Evolutionary conservation across 2,888 invertebrate genomes (phyloP).

Genomic region (Clanis bilineata): DNA sequence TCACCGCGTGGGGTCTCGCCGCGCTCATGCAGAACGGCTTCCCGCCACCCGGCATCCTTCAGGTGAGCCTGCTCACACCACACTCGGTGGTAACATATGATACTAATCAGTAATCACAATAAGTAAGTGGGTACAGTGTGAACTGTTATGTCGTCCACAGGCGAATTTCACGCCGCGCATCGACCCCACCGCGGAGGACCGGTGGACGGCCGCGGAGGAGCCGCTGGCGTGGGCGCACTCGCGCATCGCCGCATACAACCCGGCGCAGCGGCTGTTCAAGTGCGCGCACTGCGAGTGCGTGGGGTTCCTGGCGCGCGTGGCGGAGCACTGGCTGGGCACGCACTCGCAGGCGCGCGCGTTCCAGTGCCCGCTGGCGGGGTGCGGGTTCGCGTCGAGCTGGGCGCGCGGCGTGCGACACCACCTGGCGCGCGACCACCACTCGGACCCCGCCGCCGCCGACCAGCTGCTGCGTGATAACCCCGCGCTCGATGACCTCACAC

Average conservation of each 20-base stretch:
- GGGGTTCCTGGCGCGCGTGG: constrained; percentile 87
- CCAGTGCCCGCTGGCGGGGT: constrained; percentile 85
- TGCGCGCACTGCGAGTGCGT: constrained; percentile 90
- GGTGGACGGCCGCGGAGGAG: constrained; percentile 88
- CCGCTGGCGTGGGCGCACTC: constrained; percentile 89
- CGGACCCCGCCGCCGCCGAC: constrained; percentile 84
- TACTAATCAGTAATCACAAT: too few species aligned
- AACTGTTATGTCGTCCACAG: too few species aligned
- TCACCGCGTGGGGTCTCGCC: constrained; percentile 88
- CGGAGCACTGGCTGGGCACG: constrained; percentile 90
- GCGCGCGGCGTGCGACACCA: constrained; percentile 88
- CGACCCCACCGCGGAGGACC: constrained; percentile 75
- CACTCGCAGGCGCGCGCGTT: constrained; percentile 84
- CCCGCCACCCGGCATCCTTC: constrained; percentile 84
- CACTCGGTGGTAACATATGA: background rate
- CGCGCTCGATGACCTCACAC: constrained; percentile 87
- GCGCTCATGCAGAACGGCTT: constrained; percentile 90
- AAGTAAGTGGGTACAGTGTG: too few species aligned
- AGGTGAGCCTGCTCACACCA: constrained; percentile 46
- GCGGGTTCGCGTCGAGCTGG: constrained; percentile 89
- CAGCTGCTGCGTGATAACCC: constrained; percentile 87
- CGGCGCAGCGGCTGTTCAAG: constrained; percentile 87
- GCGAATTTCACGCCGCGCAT: constrained; percentile 81
- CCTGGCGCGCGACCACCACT: constrained; percentile 87
- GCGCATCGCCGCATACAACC: constrained; percentile 90